phyloP scores from a whole-genome alignment of 2,113 vertebrate species.

The Okapia johnstoni region DNA sequence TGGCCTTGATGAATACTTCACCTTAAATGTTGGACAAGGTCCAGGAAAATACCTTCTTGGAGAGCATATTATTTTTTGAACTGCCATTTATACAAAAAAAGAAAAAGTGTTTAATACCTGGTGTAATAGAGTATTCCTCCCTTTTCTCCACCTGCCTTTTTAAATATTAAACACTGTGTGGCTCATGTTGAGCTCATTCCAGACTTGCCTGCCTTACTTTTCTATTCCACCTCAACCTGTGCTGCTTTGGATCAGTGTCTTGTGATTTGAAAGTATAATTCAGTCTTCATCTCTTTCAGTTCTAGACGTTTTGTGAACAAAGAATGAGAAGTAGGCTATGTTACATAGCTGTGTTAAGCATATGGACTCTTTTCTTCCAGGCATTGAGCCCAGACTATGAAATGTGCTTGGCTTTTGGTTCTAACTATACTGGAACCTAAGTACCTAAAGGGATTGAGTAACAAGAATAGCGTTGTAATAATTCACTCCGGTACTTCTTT shows the following conservation, averaged over 20 bases:
- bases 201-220: slow-evolving; percentile 79
- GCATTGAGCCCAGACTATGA: slow-evolving; percentile 84
- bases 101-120: slow-evolving; percentile 35
- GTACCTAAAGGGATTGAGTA: slow-evolving; percentile 74
- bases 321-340: slow-evolving; percentile 80
- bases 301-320: slow-evolving; percentile 86
- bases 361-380: slow-evolving; percentile 86
- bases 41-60: slow-evolving; percentile 46
- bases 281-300: slow-evolving; percentile 80
- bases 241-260: slow-evolving; percentile 78
- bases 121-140: slow-evolving; percentile 55
- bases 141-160: background rate
- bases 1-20: slow-evolving; percentile 42
- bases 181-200: slow-evolving; percentile 66
- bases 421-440: slow-evolving; percentile 79
- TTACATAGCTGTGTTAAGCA: slow-evolving; percentile 84
- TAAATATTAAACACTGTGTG: slow-evolving; percentile 42
- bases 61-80: slow-evolving; percentile 41
- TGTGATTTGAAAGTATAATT: slow-evolving; percentile 88
- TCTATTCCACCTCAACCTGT: slow-evolving; percentile 82
- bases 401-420: slow-evolving; percentile 85
- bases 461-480: slow-evolving; percentile 58
- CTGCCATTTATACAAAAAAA: slow-evolving; percentile 4
- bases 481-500: slow-evolving; percentile 53
- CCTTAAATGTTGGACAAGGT: slow-evolving; percentile 11